phyloP scores from a whole-genome alignment of 2,113 vertebrate species.

The Chinchilla lanigera region DNA sequence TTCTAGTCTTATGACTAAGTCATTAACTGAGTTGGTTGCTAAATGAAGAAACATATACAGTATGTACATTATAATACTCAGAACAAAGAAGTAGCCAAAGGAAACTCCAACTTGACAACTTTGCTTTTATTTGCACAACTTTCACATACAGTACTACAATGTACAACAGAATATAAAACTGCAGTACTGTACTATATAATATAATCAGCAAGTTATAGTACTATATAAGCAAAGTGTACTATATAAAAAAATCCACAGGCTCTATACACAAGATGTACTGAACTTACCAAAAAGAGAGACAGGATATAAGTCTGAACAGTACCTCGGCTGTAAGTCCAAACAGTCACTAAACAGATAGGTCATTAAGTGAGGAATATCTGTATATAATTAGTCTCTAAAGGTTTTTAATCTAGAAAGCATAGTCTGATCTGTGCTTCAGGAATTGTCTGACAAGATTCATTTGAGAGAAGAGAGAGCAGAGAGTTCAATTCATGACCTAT shows the following conservation, averaged over 20 bases:
- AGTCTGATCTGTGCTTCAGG: neutral
- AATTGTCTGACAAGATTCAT: conserved; percentile 21
- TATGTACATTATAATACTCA: neutral
- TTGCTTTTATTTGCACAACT: neutral
- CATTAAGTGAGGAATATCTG: neutral
- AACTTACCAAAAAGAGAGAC: neutral
- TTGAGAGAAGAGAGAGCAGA: neutral
- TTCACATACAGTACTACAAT: neutral
- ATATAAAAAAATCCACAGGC: neutral
- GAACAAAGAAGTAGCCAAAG: neutral
- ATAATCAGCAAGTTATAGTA: neutral
- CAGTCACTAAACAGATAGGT: neutral
- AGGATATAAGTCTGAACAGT: neutral
- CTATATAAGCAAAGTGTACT: neutral
- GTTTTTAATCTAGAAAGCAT: neutral
- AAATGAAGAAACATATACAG: neutral
- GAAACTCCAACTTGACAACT: neutral
- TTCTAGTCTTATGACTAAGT: neutral
- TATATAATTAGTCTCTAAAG: neutral
- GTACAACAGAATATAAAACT: neutral
- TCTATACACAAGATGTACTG: neutral
- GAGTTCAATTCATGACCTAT: neutral
- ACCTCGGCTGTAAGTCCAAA: neutral
- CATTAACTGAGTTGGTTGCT: neutral
- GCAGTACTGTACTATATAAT: neutral